Evolutionary conservation across 1,140 invertebrate genomes (phyloP).

Genomic region (Uloborus diversus): DNA sequence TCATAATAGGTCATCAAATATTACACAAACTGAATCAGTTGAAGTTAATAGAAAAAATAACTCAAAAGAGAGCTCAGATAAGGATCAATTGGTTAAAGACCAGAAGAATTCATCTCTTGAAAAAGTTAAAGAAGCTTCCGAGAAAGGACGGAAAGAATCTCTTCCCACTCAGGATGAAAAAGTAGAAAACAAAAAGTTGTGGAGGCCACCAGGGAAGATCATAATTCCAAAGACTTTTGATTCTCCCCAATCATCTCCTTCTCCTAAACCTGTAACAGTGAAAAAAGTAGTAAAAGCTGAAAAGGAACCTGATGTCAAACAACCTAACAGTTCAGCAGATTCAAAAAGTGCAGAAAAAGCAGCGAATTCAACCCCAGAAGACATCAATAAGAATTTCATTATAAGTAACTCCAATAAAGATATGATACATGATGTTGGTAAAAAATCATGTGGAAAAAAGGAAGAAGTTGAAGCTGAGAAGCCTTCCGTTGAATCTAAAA

Average conservation of each 20-base stretch:
- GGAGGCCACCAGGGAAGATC: conserved; percentile 49
- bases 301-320: too few species aligned
- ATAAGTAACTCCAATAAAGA: conserved; percentile 37
- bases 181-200: conserved; percentile 12
- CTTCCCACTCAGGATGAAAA: conserved; percentile 27
- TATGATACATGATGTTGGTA: too few species aligned
- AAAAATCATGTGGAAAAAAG: too few species aligned
- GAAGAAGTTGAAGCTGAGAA: too few species aligned
- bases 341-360: not conserved
- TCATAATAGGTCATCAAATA: not conserved
- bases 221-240: conserved; percentile 53
- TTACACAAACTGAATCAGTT: not conserved
- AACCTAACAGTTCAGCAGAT: not conserved
- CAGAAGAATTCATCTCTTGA: not conserved
- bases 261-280: conserved; percentile 1
- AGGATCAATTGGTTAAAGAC: not conserved
- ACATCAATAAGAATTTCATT: not conserved
- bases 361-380: not conserved
- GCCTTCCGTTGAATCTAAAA: too few species aligned
- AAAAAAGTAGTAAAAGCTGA: conserved; percentile 25
- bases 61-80: not conserved
- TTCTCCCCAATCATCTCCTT: conserved; percentile 47
- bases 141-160: conserved; percentile 12
- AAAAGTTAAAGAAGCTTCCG: not conserved
- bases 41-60: not conserved